phyloP scores from a whole-genome alignment of 2,888 invertebrate genomes.

The Drosophila tripunctata region DNA sequence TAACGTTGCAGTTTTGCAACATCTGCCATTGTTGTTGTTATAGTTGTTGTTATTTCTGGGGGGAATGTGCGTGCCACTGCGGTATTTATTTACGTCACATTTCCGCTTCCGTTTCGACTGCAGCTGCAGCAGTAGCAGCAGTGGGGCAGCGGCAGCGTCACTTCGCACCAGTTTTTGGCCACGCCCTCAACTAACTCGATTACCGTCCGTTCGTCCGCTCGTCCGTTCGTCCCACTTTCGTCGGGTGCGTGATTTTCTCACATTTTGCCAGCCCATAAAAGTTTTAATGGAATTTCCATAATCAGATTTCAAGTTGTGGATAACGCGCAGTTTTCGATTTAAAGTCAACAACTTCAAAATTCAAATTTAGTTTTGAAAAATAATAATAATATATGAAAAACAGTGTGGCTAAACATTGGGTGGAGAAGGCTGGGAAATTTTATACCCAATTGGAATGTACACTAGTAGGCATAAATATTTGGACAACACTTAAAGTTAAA shows the following conservation, averaged over 20 bases:
- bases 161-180: slow-evolving; percentile 11
- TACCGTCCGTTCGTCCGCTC: no score
- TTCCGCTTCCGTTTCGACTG: slow-evolving; percentile 64
- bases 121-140: slow-evolving; percentile 50
- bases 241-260: slow-evolving; percentile 67
- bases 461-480: no score
- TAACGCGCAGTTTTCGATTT: slow-evolving; percentile 1
- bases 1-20: slow-evolving; percentile 35
- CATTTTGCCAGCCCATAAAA: slow-evolving; percentile 63
- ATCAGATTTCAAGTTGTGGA: slow-evolving; percentile 61
- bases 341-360: slow-evolving; percentile 12
- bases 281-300: slow-evolving; percentile 76
- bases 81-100: slow-evolving; percentile 73
- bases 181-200: slow-evolving; percentile 56
- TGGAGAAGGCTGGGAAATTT: background rate
- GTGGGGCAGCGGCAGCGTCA: no score
- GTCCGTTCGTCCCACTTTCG: slow-evolving; percentile 29
- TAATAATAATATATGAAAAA: background rate
- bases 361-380: background rate
- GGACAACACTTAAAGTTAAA: background rate
- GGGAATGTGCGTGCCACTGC: slow-evolving; percentile 63
- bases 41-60: slow-evolving; percentile 6
- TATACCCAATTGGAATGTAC: no score
- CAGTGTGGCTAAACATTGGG: background rate
- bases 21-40: slow-evolving; percentile 16